Evolutionary conservation across 2,888 invertebrate species (phyloP), one percentile per base, ranked within the genome.

Genomic region (Temnothorax rugatulus): DNA sequence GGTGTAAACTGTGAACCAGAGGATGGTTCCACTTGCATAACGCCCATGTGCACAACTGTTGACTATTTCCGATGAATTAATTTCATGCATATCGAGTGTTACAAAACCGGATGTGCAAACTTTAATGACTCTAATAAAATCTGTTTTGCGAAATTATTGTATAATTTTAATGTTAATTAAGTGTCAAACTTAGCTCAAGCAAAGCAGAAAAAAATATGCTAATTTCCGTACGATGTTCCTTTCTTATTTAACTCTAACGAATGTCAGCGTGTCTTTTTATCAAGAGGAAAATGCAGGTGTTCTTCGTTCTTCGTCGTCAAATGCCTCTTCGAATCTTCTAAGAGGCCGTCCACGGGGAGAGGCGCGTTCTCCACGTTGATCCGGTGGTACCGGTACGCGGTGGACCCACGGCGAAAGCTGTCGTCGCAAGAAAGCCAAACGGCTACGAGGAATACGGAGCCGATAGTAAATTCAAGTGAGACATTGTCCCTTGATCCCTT

Each of bases 401-500:
- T 54, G 69, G 71, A 86, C 83, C 81, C 74, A 84, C 83, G 82
- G 59, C 82, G 85, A 89, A 82, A 79, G 79, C 21, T 47, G 79
- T 87, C 64, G 84, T 50, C 82, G 88, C 88, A 92, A 92, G 92
- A 92, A 92, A 90, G 85, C 77, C 76, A 83, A 75, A 87, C 87
- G 86, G 86, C 84, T 91, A 91, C 88, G 90, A 63, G 83, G 89
- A 91, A 90, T 86, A 89, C 89, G 73, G 86, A 86, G 83, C 86
- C 89, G 90, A 92, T 92, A 90, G 91, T 92, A 91, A 92, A 93
- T 93, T 92, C 90, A 91, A 91, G 91, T 91, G 89, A 92, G 90
- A 92, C 90, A 89, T 91, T 90, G 91, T 92, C 88, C 89, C 88
- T 88, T 88, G 91, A 92, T 92, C 86, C 86, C 84, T 88, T 73